A percentile compares a stretch with the other conserved stretches of the same genome.
These are phyloP conservation scores for Phylloscopus trochiloides DNA, from an alignment of 2,113 vertebrate species.

Conservation along the genomic window DNA sequence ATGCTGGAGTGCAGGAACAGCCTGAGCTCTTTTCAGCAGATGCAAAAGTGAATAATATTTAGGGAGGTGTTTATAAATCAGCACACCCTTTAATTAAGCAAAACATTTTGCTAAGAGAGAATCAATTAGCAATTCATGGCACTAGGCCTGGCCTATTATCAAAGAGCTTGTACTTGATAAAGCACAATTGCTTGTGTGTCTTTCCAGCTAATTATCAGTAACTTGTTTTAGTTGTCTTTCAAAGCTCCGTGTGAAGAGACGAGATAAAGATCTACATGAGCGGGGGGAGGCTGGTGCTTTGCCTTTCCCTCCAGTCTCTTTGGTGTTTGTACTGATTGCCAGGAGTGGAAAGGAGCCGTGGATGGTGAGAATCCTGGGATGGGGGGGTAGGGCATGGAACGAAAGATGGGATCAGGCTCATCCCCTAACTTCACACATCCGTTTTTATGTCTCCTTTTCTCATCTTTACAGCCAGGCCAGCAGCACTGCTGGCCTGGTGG, in stretches of 20 bases:
- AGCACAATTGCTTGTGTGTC: constrained; percentile 65
- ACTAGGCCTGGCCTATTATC: constrained; percentile 67
- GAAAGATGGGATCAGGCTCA: background rate
- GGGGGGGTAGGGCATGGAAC: background rate
- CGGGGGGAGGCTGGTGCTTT: background rate
- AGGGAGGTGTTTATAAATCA: constrained; percentile 73
- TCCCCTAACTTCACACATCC: too few relatives aligned
- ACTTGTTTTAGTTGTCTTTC: constrained; percentile 62
- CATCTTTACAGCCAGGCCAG: background rate
- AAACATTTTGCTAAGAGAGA: constrained; percentile 75
- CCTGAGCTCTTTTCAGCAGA: constrained; percentile 38
- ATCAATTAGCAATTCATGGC: constrained; percentile 76
- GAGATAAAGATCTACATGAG: constrained; percentile 33
- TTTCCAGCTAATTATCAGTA: constrained; percentile 72
- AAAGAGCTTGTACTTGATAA: constrained; percentile 61
- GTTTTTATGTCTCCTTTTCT: background rate
- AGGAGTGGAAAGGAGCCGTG: rapidly evolving
- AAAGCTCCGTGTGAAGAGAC: background rate
- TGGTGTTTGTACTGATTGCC: background rate
- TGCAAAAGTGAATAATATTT: constrained; percentile 63
- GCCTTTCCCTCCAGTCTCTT: background rate
- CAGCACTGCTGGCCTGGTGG: background rate
- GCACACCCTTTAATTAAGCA: constrained; percentile 77
- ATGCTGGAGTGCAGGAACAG: constrained; percentile 28
- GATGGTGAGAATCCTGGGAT: background rate